Evolutionary conservation across 1,140 invertebrate genomes (phyloP).

Genomic region (Trinorchestia longiramus): DNA sequence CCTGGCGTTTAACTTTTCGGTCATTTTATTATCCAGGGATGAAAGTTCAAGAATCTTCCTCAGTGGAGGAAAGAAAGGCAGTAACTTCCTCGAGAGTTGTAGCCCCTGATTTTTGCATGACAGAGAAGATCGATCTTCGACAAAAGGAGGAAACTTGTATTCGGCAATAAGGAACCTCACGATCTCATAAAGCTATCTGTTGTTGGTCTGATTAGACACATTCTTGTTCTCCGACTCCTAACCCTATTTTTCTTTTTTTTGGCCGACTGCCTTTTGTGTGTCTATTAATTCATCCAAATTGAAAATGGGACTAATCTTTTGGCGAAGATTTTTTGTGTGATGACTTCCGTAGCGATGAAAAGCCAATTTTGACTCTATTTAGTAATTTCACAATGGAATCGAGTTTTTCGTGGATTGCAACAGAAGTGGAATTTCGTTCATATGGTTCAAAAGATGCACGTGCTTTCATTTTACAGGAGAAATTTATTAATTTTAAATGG

Average conservation of each 20-base stretch:
- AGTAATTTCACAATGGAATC: neutral
- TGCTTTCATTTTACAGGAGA: neutral
- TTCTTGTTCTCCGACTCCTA: neutral
- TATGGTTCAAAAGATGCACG: neutral
- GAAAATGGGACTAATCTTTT: neutral
- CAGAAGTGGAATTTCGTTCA: neutral
- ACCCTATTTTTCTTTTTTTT: neutral
- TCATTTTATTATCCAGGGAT: conserved; percentile 49
- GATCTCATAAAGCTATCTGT: conserved; percentile 8
- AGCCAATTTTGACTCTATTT: neutral
- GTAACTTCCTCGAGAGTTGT: conserved; percentile 35
- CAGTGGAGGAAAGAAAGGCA: conserved; percentile 6
- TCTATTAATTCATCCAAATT: neutral
- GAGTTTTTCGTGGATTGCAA: neutral
- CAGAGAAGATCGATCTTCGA: neutral
- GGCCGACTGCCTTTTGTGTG: neutral
- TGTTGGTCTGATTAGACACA: neutral
- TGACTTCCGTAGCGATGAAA: neutral
- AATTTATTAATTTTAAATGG: neutral
- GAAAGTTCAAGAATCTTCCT: conserved; percentile 42
- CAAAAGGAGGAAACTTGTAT: neutral
- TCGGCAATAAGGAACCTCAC: conserved; percentile 14
- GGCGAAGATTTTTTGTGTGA: neutral
- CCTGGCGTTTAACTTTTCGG: neutral
- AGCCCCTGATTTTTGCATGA: conserved; percentile 28